Conservation (phyloP, 2,797 vertebrate species). For the Acropternis orthonyx region DNA sequence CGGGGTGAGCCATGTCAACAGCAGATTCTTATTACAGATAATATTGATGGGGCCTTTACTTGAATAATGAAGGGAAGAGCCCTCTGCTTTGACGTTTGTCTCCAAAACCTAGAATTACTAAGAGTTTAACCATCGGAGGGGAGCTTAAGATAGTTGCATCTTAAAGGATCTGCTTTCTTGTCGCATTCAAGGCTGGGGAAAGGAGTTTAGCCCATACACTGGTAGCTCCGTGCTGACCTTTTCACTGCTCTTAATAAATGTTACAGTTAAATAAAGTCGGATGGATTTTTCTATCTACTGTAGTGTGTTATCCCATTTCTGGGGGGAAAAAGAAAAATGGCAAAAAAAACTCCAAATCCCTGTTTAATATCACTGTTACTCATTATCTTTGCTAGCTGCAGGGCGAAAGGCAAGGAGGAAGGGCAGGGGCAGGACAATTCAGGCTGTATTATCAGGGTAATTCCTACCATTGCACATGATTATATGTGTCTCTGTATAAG, state of each 20-base stretch:
- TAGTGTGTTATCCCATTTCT: conserved; percentile 64
- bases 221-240: conserved; percentile 62
- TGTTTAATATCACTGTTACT: conserved; percentile 70
- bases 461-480: conserved; percentile 20
- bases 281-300: conserved; percentile 71
- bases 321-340: neutral
- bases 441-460: conserved; percentile 42
- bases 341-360: conserved; percentile 40
- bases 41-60: conserved; percentile 74
- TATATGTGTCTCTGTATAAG: neutral
- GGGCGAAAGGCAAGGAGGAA: conserved; percentile 40
- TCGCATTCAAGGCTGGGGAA: conserved; percentile 58
- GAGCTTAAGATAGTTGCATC: conserved; percentile 75
- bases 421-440: conserved; percentile 44
- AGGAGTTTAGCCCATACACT: conserved; percentile 54
- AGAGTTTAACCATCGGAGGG: conserved; percentile 68
- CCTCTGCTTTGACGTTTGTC: conserved; percentile 76
- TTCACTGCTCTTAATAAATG: conserved; percentile 74
- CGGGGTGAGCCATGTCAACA: conserved; percentile 75
- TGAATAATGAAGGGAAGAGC: conserved; percentile 76
- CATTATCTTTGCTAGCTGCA: conserved; percentile 67
- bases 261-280: conserved; percentile 68
- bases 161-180: conserved; percentile 74
- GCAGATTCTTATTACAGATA: conserved; percentile 80
- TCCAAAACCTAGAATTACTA: conserved; percentile 77